Evolutionary conservation across 2,113 vertebrate species (phyloP).

Genomic region (Pollimyrus isidori): DNA sequence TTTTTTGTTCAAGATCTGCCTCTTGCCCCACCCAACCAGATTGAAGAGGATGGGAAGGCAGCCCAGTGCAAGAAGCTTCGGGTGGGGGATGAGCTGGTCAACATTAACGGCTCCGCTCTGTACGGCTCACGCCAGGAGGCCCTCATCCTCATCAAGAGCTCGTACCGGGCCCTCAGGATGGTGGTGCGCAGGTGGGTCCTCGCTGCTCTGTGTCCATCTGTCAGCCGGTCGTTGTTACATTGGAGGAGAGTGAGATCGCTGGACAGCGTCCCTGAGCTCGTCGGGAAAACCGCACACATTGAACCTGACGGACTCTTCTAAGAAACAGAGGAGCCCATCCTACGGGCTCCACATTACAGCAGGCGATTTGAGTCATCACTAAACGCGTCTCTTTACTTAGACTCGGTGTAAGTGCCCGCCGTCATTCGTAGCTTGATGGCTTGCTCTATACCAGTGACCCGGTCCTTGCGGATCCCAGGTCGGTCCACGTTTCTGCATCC

Average conservation of each 20-base stretch:
- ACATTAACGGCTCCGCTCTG: conserved; percentile 88
- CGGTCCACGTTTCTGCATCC: no score
- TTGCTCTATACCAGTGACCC: neutral
- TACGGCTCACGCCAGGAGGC: conserved; percentile 94
- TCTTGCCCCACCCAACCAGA: conserved; percentile 50
- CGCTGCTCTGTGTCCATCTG: neutral
- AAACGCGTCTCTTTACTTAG: neutral
- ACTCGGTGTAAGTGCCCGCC: neutral
- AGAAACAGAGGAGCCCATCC: neutral
- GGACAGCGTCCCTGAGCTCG: neutral
- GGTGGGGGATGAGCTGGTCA: conserved; percentile 88
- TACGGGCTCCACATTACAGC: neutral
- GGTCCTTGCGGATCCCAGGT: no score
- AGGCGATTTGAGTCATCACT: neutral
- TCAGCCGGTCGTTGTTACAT: neutral
- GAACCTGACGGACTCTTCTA: neutral
- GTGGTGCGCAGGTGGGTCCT: conserved; percentile 75
- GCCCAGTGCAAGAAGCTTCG: conserved; percentile 77
- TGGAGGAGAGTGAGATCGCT: neutral
- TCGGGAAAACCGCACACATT: no score
- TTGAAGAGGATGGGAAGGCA: conserved; percentile 90
- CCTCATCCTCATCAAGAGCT: conserved; percentile 97
- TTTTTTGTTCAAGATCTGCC: neutral
- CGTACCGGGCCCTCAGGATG: conserved; percentile 87
- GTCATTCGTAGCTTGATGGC: neutral